phyloP scores from a whole-genome alignment of 2,888 invertebrate species.

The Danaus chrysippus region DNA sequence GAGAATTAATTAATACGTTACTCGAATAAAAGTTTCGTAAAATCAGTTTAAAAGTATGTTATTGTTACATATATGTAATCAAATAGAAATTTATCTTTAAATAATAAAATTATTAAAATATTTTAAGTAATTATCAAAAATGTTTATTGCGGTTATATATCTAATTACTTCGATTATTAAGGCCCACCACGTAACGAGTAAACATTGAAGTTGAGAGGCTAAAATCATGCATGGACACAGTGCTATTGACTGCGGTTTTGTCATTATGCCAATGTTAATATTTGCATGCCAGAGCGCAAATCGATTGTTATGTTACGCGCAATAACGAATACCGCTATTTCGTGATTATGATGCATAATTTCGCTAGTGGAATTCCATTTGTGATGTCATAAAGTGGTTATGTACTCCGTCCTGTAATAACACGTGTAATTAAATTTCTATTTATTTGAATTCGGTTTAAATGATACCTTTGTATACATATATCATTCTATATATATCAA shows the following conservation, averaged over 20 bases:
- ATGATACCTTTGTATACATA: too few species aligned
- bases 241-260: conserved; percentile 68
- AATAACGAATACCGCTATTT: conserved; percentile 26
- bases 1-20: neutral
- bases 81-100: too few species aligned
- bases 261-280: conserved; percentile 72
- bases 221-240: conserved; percentile 49
- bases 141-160: neutral
- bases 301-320: conserved; percentile 38
- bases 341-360: conserved; percentile 27
- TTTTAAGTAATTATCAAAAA: neutral
- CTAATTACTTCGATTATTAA: conserved; percentile 27
- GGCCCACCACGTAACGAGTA: conserved; percentile 23
- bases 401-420: neutral
- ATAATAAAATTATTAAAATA: neutral
- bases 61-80: too few species aligned
- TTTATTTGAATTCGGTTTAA: too few species aligned
- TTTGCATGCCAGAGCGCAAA: conserved; percentile 55
- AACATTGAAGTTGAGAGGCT: conserved; percentile 37
- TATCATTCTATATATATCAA: too few species aligned
- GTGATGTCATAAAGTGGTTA: conserved; percentile 6
- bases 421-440: neutral
- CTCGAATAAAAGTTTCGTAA: too few species aligned
- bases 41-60: too few species aligned
- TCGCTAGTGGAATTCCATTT: conserved; percentile 18